Evolutionary conservation across 2,113 vertebrate genomes (phyloP).

Genomic region (Menidia beryllina): DNA sequence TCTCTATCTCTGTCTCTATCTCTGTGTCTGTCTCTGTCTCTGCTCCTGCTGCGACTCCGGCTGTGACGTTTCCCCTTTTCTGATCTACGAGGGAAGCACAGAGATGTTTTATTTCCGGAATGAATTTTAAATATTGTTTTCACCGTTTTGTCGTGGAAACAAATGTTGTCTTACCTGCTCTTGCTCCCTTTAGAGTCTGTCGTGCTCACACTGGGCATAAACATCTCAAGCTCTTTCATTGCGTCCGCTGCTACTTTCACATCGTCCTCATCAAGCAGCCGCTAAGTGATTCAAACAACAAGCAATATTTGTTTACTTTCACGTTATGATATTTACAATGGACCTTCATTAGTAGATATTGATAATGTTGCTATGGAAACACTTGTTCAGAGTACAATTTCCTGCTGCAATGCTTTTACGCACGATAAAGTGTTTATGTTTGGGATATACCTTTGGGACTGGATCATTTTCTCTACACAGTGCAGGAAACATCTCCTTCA

Average conservation of each 20-base stretch:
- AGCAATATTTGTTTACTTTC: background rate
- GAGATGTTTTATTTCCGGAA: no score
- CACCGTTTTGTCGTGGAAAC: background rate
- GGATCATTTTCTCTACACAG: constrained; percentile 92
- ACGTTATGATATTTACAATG: background rate
- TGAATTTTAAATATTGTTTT: no score
- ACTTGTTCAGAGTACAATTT: background rate
- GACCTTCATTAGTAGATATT: no score
- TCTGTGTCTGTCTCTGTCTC: constrained; percentile 80
- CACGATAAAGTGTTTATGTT: background rate
- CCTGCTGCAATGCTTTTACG: background rate
- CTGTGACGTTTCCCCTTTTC: constrained; percentile 77
- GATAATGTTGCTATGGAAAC: no score
- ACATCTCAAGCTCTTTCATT: constrained; percentile 94
- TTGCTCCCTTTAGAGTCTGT: constrained; percentile 79
- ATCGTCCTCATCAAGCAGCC: constrained; percentile 93
- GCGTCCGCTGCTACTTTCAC: constrained; percentile 94
- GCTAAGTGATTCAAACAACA: constrained; percentile 27
- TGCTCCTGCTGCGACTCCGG: constrained; percentile 85
- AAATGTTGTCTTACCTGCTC: constrained; percentile 77
- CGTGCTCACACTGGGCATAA: constrained; percentile 89
- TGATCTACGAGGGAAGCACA: constrained; percentile 42
- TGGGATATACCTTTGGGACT: constrained; percentile 81
- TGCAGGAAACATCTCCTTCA: constrained; percentile 94
- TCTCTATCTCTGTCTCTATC: constrained; percentile 76